A percentile compares a stretch with the other conserved stretches of the same genome.
Evolutionary conservation across 2,113 vertebrate species (phyloP).

Genomic region (Sphaerodactylus townsendi): DNA sequence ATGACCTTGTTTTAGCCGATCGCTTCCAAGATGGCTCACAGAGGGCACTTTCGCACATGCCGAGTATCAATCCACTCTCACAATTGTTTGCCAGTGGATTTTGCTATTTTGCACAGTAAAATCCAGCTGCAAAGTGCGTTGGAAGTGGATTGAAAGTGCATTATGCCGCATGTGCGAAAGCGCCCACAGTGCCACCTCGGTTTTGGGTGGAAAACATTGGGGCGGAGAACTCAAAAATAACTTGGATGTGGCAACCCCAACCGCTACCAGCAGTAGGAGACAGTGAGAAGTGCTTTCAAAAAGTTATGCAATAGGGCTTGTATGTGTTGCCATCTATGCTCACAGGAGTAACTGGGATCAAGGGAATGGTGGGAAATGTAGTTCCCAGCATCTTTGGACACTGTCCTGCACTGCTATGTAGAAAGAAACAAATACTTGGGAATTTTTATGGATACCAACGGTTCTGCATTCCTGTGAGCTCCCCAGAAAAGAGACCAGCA

Average conservation of each 20-base stretch:
- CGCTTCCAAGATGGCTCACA: neutral
- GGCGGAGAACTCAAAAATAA: neutral
- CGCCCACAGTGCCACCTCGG: neutral
- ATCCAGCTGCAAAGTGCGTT: no score
- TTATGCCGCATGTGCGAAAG: no score
- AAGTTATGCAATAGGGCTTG: neutral
- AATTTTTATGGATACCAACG: neutral
- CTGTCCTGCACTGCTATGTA: neutral
- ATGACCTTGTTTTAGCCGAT: neutral
- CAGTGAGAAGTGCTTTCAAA: neutral
- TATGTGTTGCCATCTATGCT: neutral
- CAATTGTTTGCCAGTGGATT: no score
- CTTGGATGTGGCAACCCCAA: neutral
- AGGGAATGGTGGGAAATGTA: neutral
- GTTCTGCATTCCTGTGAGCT: neutral
- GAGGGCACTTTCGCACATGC: no score
- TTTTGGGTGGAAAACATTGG: neutral
- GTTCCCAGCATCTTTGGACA: neutral
- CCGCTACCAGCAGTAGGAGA: no score
- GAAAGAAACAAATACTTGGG: neutral
- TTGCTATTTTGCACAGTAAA: no score
- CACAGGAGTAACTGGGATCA: neutral
- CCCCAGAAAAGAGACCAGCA: no score
- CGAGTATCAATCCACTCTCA: no score
- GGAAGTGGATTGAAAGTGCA: no score